Evolutionary conservation across 2,797 vertebrate species (phyloP).

Genomic region (Mus spretus): DNA sequence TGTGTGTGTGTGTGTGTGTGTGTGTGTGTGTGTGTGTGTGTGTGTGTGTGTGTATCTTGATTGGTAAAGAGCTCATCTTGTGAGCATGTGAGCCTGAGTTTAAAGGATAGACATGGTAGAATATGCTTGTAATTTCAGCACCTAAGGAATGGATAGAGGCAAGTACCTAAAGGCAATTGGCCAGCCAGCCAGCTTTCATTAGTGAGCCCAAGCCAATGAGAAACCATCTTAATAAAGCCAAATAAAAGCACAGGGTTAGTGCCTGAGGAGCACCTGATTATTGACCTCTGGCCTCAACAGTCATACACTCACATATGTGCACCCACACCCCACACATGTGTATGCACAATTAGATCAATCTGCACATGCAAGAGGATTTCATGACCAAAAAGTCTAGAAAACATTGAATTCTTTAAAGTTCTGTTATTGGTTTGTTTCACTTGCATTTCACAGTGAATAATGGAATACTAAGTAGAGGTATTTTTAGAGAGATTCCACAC

Average conservation of each 20-base stretch:
- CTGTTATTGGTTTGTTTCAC: background rate
- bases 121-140: background rate
- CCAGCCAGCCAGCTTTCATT: background rate
- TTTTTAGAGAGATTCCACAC: background rate
- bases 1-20: background rate
- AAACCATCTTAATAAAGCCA: background rate
- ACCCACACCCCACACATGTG: background rate
- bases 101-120: background rate
- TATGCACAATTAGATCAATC: background rate
- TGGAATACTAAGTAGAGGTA: background rate
- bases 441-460: background rate
- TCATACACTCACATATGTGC: no score
- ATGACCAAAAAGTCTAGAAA: background rate
- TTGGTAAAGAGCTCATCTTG: background rate
- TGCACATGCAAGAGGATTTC: background rate
- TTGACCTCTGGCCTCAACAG: background rate
- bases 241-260: background rate
- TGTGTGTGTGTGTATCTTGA: background rate
- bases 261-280: background rate
- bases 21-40: background rate
- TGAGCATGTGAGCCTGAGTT: background rate
- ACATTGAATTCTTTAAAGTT: background rate
- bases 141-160: background rate
- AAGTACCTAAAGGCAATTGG: background rate
- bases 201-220: background rate